These are phyloP conservation scores for Cliona cf. orientalis DNA, from an alignment of 37 sponge, comb jelly and placozoan species.

Conservation along the genomic window DNA sequence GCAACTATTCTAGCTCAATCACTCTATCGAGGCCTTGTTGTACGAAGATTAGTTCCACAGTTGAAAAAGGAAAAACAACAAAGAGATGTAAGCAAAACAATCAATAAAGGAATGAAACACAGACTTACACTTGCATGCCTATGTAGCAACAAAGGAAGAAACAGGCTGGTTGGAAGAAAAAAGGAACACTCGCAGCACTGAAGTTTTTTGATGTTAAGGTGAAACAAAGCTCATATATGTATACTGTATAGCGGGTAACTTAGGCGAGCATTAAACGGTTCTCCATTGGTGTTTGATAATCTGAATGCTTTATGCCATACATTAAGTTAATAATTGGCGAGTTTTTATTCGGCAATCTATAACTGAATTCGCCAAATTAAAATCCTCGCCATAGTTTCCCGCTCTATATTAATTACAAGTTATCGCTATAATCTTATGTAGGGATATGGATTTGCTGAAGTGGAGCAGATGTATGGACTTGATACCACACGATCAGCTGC, in stretches of 20 bases:
- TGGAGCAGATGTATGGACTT: slow-evolving; percentile 88
- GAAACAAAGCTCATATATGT: not conserved
- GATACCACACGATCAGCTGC: slow-evolving; percentile 78
- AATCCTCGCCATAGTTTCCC: too few species aligned
- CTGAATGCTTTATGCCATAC: not conserved
- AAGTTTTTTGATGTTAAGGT: slow-evolving; percentile 89
- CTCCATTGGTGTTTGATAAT: not conserved
- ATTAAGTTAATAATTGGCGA: too few species aligned
- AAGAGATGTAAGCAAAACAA: slow-evolving; percentile 51
- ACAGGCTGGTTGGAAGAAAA: slow-evolving; percentile 66
- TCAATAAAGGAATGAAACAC: not conserved
- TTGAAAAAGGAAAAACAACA: slow-evolving; percentile 58
- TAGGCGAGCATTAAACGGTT: not conserved
- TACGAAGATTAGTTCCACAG: slow-evolving; percentile 57
- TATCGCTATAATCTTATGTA: slow-evolving; percentile 12
- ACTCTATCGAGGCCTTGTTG: slow-evolving; percentile 50
- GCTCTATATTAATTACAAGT: not conserved
- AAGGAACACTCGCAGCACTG: slow-evolving; percentile 70
- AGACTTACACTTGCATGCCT: slow-evolving; percentile 1
- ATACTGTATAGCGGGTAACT: not conserved
- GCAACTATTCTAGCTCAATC: slow-evolving; percentile 53
- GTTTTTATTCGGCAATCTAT: too few species aligned
- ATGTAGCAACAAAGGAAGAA: slow-evolving; percentile 68
- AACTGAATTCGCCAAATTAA: too few species aligned
- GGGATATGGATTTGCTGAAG: slow-evolving; percentile 88